Conservation (phyloP, 2,113 vertebrate species). For the Myotis brandtii region DNA sequence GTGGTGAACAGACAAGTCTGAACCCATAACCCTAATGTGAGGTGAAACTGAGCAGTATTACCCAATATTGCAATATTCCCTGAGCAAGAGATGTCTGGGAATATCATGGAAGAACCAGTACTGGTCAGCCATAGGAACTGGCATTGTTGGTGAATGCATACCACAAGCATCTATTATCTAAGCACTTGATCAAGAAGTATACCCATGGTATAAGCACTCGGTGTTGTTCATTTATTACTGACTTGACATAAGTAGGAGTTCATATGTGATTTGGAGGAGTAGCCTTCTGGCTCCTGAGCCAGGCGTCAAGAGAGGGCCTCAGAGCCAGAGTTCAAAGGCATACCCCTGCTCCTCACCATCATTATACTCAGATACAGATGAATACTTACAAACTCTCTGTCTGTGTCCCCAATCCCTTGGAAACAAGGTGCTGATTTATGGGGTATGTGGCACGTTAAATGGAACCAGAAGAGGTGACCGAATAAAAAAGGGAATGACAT, state of each 20-base stretch:
- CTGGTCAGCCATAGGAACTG: background rate
- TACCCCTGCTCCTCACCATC: background rate
- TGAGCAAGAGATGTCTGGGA: background rate
- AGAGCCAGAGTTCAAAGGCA: constrained; percentile 27
- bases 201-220: background rate
- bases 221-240: constrained; percentile 30
- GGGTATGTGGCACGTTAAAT: constrained; percentile 54
- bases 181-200: constrained; percentile 35
- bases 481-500: constrained; percentile 67
- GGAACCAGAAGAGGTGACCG: constrained; percentile 64
- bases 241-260: background rate
- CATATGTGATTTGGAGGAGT: constrained; percentile 55
- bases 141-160: background rate
- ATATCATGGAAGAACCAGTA: background rate
- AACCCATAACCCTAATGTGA: background rate
- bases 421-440: constrained; percentile 50
- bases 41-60: background rate
- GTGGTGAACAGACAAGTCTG: background rate
- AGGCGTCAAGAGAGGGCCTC: background rate
- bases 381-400: background rate
- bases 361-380: background rate
- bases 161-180: background rate
- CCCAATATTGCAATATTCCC: background rate
- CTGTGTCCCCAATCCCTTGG: background rate
- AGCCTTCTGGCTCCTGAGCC: background rate